A percentile compares a stretch with the other conserved stretches of the same genome.
phyloP scores from a whole-genome alignment of 2,888 invertebrate species.

The Rhogogaster chlorosoma region DNA sequence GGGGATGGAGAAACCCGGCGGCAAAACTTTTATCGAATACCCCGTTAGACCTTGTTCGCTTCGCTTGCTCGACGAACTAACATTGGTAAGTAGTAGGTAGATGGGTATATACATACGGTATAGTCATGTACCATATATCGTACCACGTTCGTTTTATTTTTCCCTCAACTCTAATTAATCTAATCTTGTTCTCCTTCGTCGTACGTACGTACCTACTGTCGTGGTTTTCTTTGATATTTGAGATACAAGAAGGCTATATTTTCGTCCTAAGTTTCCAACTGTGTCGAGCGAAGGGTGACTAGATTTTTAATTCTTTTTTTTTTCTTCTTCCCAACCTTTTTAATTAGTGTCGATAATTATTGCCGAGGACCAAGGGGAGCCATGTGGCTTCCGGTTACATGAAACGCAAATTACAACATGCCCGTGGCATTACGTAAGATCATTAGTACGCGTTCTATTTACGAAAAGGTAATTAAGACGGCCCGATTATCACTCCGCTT shows the following conservation, averaged over 20 bases:
- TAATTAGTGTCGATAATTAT: conserved; percentile 58
- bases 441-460: conserved; percentile 29
- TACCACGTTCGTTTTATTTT: conserved; percentile 9
- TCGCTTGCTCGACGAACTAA: conserved; percentile 32
- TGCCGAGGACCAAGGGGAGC: conserved; percentile 28
- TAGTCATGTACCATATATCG: conserved; percentile 1
- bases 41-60: conserved; percentile 34
- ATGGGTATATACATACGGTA: not conserved
- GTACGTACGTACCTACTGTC: no score
- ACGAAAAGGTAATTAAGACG: conserved; percentile 15
- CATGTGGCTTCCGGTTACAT: conserved; percentile 61
- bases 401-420: conserved; percentile 62
- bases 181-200: conserved; percentile 2
- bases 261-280: not conserved
- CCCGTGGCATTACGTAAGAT: conserved; percentile 21
- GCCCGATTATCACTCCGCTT: conserved; percentile 7
- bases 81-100: not conserved
- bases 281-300: not conserved
- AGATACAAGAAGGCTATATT: conserved; percentile 21
- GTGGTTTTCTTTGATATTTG: conserved; percentile 29
- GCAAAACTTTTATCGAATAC: conserved; percentile 44
- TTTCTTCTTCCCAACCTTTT: conserved; percentile 29
- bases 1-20: conserved; percentile 13
- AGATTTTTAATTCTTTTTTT: not conserved
- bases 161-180: not conserved